Percentiles rank a stretch among this genome's conserved stretches.
phyloP scores from a whole-genome alignment of 2,113 vertebrate genomes.

The Dicrurus megarhynchus region DNA sequence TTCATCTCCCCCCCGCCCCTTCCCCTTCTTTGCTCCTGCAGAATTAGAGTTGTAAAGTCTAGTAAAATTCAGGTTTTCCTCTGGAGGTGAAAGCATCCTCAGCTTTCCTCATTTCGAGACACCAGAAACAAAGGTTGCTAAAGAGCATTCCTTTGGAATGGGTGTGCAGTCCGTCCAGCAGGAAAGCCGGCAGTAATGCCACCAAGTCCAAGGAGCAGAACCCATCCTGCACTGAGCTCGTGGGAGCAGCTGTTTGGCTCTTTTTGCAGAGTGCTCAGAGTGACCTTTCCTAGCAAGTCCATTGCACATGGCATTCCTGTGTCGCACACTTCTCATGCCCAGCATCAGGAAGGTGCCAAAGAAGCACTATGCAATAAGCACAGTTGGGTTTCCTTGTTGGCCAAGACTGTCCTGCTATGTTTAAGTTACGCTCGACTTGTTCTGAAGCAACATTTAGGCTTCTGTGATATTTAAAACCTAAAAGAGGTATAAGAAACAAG shows the following conservation, averaged over 20 bases:
- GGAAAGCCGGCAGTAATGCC: neutral
- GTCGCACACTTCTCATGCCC: neutral
- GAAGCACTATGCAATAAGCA: fast-evolving
- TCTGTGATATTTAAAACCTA: neutral
- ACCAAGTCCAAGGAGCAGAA: fast-evolving
- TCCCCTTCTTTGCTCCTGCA: fast-evolving
- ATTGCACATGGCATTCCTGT: fast-evolving
- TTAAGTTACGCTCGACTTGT: neutral
- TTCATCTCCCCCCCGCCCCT: fast-evolving
- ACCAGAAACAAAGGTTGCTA: neutral
- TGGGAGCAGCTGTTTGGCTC: neutral
- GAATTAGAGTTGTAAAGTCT: neutral
- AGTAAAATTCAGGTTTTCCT: neutral
- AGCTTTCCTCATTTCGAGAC: neutral
- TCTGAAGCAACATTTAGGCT: neutral
- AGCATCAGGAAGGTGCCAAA: neutral
- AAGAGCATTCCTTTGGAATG: fast-evolving
- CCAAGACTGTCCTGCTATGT: neutral
- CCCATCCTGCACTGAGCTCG: fast-evolving
- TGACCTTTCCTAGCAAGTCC: too few species aligned
- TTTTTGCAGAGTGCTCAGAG: fast-evolving
- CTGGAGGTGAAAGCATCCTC: neutral
- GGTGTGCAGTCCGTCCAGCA: fast-evolving
- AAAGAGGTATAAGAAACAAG: neutral
- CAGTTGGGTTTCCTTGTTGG: neutral